These are phyloP conservation scores for Sipha maydis DNA, from an alignment of 2,888 invertebrate species.

Conservation along the genomic window DNA sequence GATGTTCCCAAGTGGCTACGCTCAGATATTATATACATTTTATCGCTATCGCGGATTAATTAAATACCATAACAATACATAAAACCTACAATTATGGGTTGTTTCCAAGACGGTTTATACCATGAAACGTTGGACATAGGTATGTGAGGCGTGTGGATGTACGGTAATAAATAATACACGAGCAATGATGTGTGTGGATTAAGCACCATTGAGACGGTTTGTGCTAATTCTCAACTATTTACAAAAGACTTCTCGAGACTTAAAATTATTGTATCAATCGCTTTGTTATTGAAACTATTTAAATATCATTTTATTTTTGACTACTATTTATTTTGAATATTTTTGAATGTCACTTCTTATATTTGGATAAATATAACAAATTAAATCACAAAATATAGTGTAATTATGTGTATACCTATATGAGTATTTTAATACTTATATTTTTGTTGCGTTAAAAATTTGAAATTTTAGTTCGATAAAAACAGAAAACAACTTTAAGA, in stretches of 20 bases:
- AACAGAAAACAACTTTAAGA: background rate
- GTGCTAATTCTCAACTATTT: background rate
- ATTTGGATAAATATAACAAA: background rate
- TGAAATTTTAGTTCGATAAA: background rate
- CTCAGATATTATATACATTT: constrained; percentile 25
- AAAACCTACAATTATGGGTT: background rate
- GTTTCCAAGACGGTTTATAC: background rate
- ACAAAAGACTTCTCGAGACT: background rate
- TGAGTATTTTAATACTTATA: background rate
- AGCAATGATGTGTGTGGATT: background rate
- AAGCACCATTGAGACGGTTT: background rate
- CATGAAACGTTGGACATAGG: background rate
- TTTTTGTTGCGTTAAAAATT: too few species aligned
- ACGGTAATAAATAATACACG: background rate
- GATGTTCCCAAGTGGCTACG: constrained; percentile 15
- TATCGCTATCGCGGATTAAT: constrained; percentile 19
- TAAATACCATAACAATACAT: constrained; percentile 9
- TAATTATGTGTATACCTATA: background rate
- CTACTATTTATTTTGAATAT: background rate
- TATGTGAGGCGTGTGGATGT: background rate
- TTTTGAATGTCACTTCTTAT: background rate
- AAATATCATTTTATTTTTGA: too few species aligned
- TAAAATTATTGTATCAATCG: background rate
- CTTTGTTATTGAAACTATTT: background rate
- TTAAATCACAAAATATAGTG: background rate